Base-by-base conservation (phyloP, 2,888 invertebrate species). In the Carcina quercana region DNA sequence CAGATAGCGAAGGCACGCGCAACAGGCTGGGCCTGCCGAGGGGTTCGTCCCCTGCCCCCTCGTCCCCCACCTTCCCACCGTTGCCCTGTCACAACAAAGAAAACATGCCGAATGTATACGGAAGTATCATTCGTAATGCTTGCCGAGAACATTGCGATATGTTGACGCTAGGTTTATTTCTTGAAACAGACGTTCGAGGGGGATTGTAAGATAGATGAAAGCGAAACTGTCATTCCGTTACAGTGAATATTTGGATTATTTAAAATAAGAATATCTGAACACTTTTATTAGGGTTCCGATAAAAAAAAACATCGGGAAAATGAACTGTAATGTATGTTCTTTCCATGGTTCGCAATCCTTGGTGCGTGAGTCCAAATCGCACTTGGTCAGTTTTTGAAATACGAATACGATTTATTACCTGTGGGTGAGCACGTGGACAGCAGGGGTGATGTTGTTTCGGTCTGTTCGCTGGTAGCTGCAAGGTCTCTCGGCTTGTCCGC, bases 401-500 rank as follows among this genome's bases (percentile, higher is more conserved):
- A n/a, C n/a, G n/a, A n/a, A 5, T 22, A 22, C 5, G 5, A 11
- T 5, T 8, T 25, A n/a, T 11, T 31, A 79, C 82, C 71, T 74
- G 82, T 12, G 74, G 59, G 47, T 80, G 73, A 8, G 56, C 57
- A 36, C 76, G 56, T 0, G 85, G 85, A 35, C 85, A 85, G 37
- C 86, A 87, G 1, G 88, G 86, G 50, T 88, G 88, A 42, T 85
- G 85, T 40, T 83, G 83, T 39, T 75, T 78, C 0, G 70, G 78
- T 38, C 70, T 76, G 42, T 68, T 74, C 1, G 71, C 59, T 1
- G 83, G 82, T 25, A 85, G 45, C 40, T 87, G 86, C 38, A 88
- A 71, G 28, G 88, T 87, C 64, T 88, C 87, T 39, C 86, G 82
- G 46, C 88, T 86, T 51, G 89, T 88, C 42, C 88, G 83, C 73